Evolutionary conservation across 2,113 vertebrate genomes (phyloP), one percentile per base, ranked within the genome.

Genomic region (Hippocampus comes): DNA sequence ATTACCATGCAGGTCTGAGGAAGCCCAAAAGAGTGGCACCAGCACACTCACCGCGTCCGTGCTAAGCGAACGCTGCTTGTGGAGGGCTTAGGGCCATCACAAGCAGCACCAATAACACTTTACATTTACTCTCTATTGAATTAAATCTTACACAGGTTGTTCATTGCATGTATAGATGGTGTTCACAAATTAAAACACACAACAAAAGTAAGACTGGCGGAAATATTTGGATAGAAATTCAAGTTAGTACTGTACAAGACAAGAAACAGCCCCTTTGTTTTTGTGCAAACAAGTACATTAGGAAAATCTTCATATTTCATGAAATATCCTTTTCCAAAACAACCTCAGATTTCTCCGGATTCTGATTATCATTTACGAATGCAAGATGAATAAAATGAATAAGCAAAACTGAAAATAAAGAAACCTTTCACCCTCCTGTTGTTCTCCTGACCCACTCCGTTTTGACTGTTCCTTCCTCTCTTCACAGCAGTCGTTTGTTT

Each of bases 1-100:
- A 88, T 90, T 91, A 88, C 86, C 75, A 82, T 73, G 75, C 67
- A 80, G 86, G 85, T 82, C 76, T 68, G 76, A 64, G 14, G 75
- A 77, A 74, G 69, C 69, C 68, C 64, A 49, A 68, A 21, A 73
- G 69, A 84, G 73, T 61, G 80, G 82, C 81, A 76, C 72, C 76
- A 74, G 85, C 81, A 60, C 30, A 67, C 72, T 79, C 80, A 34
- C 60, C 76, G 71, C 34, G 72, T 80, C 82, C 77, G 67, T 49
- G 64, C 80, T 82, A 85, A 72, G 43, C 65, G 30, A 63, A 60
- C 71, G 72, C 66, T 9, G 71, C 67, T 55, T 4, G 43, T 2
- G 43, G 53, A 55, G 4, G 4, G 41, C 34, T 53, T 68, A 9
- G 9, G 70, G 42, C 70, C 1, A 1, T 1, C 25, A 25, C 25